Evolutionary conservation across 2,113 vertebrate genomes (phyloP).

Genomic region (Charadrius vociferus): DNA sequence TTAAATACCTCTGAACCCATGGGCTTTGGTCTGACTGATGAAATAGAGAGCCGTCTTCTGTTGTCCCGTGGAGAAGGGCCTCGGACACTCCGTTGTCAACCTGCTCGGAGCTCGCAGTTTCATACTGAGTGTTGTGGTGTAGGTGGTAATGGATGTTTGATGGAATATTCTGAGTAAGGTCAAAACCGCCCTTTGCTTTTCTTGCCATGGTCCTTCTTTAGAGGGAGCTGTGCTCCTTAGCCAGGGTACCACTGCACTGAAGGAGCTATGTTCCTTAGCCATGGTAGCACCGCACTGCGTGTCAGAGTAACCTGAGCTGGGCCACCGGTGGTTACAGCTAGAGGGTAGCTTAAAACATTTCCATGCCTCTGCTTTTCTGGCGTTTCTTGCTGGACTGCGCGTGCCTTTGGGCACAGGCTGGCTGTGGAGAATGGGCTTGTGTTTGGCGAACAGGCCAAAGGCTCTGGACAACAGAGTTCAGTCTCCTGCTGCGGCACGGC

Average conservation of each 20-base stretch:
- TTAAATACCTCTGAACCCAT: background rate
- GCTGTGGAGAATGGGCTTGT: background rate
- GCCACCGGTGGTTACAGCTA: fast-evolving
- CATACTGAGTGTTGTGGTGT: background rate
- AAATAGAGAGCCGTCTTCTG: background rate
- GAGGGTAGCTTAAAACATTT: background rate
- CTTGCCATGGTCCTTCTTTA: background rate
- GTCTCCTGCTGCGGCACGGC: background rate
- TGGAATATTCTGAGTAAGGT: background rate
- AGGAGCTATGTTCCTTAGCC: background rate
- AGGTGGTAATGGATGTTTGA: background rate
- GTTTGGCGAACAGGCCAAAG: background rate
- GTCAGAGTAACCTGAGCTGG: background rate
- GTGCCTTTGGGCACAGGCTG: background rate
- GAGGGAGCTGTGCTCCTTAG: background rate
- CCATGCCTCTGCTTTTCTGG: background rate
- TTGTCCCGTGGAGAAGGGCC: background rate
- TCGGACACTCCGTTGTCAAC: background rate
- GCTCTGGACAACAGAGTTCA: background rate
- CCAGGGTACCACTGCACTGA: background rate
- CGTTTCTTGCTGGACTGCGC: background rate
- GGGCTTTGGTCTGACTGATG: background rate
- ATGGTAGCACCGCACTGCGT: no score
- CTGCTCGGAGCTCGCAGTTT: background rate
- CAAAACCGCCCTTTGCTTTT: background rate